A percentile compares a stretch with the other conserved stretches of the same genome.
phyloP scores from a whole-genome alignment of 2,113 vertebrate species.

The Antechinus flavipes region DNA sequence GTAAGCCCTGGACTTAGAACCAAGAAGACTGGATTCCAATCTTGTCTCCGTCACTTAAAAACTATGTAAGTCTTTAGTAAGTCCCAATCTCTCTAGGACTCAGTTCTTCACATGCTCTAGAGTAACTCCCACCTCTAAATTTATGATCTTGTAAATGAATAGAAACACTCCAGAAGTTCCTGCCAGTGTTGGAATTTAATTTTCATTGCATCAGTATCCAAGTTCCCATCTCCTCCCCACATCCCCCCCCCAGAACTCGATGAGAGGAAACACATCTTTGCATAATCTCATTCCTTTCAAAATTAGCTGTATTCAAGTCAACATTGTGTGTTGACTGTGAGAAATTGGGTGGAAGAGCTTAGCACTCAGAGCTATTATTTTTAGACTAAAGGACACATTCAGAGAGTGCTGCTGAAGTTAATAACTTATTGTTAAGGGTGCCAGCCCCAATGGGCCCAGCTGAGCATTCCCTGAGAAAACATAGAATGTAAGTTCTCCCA shows the following conservation, averaged over 20 bases:
- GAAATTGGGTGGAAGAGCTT: slow-evolving; percentile 22
- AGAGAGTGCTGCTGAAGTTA: not conserved
- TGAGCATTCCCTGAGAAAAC: not conserved
- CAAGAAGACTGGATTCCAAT: not conserved
- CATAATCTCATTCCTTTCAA: slow-evolving; percentile 27
- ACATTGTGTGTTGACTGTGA: slow-evolving; percentile 8
- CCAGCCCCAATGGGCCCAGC: not conserved
- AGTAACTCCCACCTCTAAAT: not conserved
- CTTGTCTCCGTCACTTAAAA: not conserved
- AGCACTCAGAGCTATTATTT: slow-evolving; percentile 40
- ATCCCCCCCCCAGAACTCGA: not conserved
- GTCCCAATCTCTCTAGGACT: not conserved
- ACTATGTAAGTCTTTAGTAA: not conserved
- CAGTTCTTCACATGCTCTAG: not conserved
- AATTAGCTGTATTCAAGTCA: slow-evolving; percentile 60
- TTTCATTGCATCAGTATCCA: not conserved
- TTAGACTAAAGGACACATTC: slow-evolving; percentile 20
- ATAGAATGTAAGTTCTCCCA: not conserved
- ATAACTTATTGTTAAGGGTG: not conserved
- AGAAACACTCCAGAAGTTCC: not conserved
- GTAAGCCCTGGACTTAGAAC: not conserved
- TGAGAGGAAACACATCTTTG: not conserved
- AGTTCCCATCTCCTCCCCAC: not conserved
- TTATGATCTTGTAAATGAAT: not conserved
- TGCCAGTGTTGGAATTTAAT: not conserved